Conservation (phyloP, 2,797 vertebrate species). For the Crenuchus spilurus region DNA sequence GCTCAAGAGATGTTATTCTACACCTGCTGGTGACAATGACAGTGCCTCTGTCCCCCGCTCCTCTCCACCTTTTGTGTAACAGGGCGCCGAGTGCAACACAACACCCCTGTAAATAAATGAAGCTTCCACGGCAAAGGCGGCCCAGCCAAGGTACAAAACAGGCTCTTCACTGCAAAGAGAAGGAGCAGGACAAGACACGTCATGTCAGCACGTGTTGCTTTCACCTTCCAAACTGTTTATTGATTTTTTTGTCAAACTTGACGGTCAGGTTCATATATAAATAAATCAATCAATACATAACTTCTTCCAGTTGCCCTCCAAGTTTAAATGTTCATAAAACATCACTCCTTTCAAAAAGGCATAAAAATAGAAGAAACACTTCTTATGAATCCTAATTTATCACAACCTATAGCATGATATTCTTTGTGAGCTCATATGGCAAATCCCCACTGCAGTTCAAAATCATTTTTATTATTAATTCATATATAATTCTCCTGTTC, state of each 20-base stretch:
- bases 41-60: conserved; percentile 73
- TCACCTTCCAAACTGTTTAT: conserved; percentile 8
- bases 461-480: background rate
- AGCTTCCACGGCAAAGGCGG: conserved; percentile 57
- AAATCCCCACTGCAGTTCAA: background rate
- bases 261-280: too few relatives aligned
- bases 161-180: conserved; percentile 49
- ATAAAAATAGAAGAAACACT: too few relatives aligned
- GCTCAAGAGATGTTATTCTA: conserved; percentile 85
- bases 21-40: conserved; percentile 82
- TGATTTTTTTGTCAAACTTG: background rate
- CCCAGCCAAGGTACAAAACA: conserved; percentile 52
- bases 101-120: conserved; percentile 80
- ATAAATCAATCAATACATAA: background rate
- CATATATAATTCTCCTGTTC: background rate
- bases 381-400: background rate
- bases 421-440: background rate
- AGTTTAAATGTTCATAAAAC: too few relatives aligned
- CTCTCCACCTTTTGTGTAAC: conserved; percentile 68
- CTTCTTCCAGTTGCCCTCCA: too few relatives aligned
- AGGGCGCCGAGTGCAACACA: conserved; percentile 70
- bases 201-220: conserved; percentile 31
- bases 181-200: conserved; percentile 19
- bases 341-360: too few relatives aligned
- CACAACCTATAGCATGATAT: background rate